phyloP scores from a whole-genome alignment of 2,888 invertebrate genomes.

The Drosophila conformis region DNA sequence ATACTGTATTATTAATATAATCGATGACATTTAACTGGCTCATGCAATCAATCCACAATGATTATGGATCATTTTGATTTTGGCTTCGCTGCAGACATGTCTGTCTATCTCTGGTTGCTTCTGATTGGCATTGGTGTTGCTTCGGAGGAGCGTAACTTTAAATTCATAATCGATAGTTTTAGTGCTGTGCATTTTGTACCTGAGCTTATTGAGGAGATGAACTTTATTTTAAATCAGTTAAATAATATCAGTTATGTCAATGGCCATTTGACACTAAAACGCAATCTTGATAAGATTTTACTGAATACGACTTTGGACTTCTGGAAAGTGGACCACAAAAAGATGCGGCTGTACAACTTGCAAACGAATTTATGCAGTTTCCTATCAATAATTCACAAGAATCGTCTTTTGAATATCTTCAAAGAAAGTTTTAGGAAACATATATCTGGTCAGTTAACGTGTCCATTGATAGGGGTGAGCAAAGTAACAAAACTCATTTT shows the following conservation, averaged over 20 bases:
- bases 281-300: constrained; percentile 1
- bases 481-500: background rate
- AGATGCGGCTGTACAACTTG: constrained; percentile 18
- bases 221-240: background rate
- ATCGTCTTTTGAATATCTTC: constrained; percentile 5
- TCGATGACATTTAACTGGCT: background rate
- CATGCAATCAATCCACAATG: too few species aligned
- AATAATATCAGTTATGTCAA: constrained; percentile 32
- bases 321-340: constrained; percentile 34
- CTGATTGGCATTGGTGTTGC: background rate
- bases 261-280: constrained; percentile 11
- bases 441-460: background rate
- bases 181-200: constrained; percentile 8
- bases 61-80: background rate
- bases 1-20: background rate
- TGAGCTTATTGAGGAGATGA: constrained; percentile 13
- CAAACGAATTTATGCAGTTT: constrained; percentile 22
- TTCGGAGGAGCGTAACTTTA: constrained; percentile 15
- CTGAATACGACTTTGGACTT: constrained; percentile 35
- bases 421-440: constrained; percentile 10
- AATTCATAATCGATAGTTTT: constrained; percentile 14
- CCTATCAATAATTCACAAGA: constrained; percentile 23
- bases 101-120: constrained; percentile 5
- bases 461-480: constrained; percentile 32
- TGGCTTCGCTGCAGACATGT: constrained; percentile 19